phyloP scores from a whole-genome alignment of 2,113 vertebrate genomes.

The Syngnathus scovelli region DNA sequence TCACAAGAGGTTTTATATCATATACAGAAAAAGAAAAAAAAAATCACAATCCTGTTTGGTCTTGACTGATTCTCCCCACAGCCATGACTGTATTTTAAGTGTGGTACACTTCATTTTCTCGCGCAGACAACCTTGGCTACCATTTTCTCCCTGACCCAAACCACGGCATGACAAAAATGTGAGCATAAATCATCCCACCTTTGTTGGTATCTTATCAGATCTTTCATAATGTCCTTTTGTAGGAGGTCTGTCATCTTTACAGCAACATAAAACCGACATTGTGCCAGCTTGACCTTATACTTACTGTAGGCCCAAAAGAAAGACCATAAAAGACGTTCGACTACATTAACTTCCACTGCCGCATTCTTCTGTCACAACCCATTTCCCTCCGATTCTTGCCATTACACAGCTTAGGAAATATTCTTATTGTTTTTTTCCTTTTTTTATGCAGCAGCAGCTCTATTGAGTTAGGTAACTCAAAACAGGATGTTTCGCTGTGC shows the following conservation, averaged over 20 bases:
- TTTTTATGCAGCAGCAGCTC: constrained; percentile 34
- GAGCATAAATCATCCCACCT: constrained; percentile 53
- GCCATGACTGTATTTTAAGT: constrained; percentile 40
- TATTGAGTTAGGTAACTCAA: constrained; percentile 69
- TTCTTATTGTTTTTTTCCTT: constrained; percentile 51
- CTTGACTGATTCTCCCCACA: constrained; percentile 27
- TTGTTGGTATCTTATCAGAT: constrained; percentile 53
- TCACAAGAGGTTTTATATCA: no score
- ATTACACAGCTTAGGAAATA: constrained; percentile 57
- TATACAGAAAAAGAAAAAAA: background rate
- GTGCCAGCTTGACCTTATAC: constrained; percentile 49
- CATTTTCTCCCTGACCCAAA: constrained; percentile 51
- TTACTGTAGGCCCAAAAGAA: constrained; percentile 25
- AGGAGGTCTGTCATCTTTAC: constrained; percentile 47
- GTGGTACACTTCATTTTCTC: constrained; percentile 51
- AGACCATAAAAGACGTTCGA: constrained; percentile 19
- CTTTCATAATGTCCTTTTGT: constrained; percentile 46
- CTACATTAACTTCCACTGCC: constrained; percentile 33
- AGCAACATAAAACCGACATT: constrained; percentile 46
- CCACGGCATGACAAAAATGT: constrained; percentile 39
- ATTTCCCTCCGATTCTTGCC: constrained; percentile 51
- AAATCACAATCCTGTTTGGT: no score
- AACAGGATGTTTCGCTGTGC: constrained; percentile 67
- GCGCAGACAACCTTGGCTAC: constrained; percentile 53
- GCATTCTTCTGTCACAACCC: constrained; percentile 52